Evolutionary conservation across 2,888 invertebrate species (phyloP), one percentile per base, ranked within the genome.

Genomic region (Lasioglossum calceatum): DNA sequence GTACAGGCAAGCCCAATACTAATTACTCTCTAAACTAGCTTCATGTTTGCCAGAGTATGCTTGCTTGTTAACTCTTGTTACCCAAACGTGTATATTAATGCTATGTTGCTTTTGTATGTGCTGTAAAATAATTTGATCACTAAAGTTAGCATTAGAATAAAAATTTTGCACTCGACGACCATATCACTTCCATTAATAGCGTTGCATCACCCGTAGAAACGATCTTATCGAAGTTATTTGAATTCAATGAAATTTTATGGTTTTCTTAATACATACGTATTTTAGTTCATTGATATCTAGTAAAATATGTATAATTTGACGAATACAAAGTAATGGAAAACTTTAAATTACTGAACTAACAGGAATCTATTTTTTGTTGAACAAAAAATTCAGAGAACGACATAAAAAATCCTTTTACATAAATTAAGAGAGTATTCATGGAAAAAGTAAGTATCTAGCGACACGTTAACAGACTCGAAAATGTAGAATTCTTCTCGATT

Each of bases 1-100:
- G 92, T 93, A 94, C 93, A 93, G 91, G 91, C 93, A 93, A 93
- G 92, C 90, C 85, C 87, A 89, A 92, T 87, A 82, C 76, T 82
- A 85, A 79, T 79, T 90, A 89, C 87, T 87, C 76, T 83, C 86
- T 79, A 77, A 84, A 89, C 77, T 85, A 88, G 87, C 88, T 89
- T 92, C 86, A 44, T 85, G 58, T 80, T 79, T 75, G 81, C 81
- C 50, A 86, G 42, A 71, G 76, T 82, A 86, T 84, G 79, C 82
- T 79, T 88, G 85, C 84, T 89, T 89, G 75, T 88, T 85, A 86
- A 83, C 78, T 82, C 58, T 81, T 36, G 36, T 36, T 73, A 67
- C 74, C 75, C 14, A 58, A 83, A 50, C 74, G 47, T 79, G 36
- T 67, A 42, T 77, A 71, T 82, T 74, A 44, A 50, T 58, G 77